A percentile compares a stretch with the other conserved stretches of the same genome.
phyloP scores from a whole-genome alignment of 2,888 invertebrate species.

The Idaea aversata region DNA sequence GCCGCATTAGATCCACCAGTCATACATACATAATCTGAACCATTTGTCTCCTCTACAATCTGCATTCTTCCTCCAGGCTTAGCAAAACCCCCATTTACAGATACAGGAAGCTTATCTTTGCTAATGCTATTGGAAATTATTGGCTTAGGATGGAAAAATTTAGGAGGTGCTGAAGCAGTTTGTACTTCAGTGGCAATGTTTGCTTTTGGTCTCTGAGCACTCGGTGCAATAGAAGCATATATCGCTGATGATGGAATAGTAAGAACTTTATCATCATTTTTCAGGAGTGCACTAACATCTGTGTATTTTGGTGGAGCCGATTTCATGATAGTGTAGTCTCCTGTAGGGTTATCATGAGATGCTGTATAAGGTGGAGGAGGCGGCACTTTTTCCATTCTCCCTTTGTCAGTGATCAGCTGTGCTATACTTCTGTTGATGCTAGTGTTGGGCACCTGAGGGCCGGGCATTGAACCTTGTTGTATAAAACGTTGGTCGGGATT shows the following conservation, averaged over 20 bases:
- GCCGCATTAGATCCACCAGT: constrained; percentile 84
- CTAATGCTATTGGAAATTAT: constrained; percentile 79
- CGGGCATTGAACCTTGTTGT: constrained; percentile 67
- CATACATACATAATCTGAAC: constrained; percentile 92
- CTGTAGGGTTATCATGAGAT: constrained; percentile 56
- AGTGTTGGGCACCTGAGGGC: constrained; percentile 69
- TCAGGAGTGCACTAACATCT: constrained; percentile 66
- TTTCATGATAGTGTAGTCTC: constrained; percentile 75
- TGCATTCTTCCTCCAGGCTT: constrained; percentile 67
- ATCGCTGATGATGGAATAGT: constrained; percentile 74
- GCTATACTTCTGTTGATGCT: constrained; percentile 53
- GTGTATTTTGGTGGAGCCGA: constrained; percentile 75
- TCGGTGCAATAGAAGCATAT: constrained; percentile 77
- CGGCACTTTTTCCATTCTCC: constrained; percentile 73
- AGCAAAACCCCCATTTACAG: constrained; percentile 56
- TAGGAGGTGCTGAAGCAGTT: constrained; percentile 73
- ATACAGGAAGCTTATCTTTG: constrained; percentile 57
- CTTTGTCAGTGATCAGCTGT: constrained; percentile 66
- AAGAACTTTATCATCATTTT: constrained; percentile 70
- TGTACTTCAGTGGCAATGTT: constrained; percentile 80
- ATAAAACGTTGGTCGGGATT: constrained; percentile 63
- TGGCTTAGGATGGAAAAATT: constrained; percentile 80
- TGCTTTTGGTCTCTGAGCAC: constrained; percentile 77
- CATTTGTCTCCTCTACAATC: constrained; percentile 86
- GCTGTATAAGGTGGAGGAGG: constrained; percentile 72